Conservation (phyloP, 2,797 vertebrate species). For the Miichthys miiuy region DNA sequence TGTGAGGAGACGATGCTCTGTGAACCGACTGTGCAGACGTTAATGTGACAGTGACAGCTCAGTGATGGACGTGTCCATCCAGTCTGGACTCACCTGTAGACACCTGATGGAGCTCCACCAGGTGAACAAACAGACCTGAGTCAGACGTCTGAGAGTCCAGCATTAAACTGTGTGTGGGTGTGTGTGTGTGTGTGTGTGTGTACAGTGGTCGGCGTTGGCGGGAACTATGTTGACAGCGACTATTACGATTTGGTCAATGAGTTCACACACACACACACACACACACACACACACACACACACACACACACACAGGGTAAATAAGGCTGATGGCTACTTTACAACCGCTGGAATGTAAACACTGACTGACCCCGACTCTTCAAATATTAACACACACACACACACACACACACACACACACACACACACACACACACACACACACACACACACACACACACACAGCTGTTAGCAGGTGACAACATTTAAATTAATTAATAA, state of each 20-base stretch:
- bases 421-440: constrained; percentile 1
- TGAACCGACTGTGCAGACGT: no score
- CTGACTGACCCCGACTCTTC: constrained; percentile 34
- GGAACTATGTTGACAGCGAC: constrained; percentile 29
- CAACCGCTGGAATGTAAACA: constrained; percentile 47
- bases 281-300: constrained; percentile 4
- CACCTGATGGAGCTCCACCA: no score
- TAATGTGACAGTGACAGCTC: not conserved
- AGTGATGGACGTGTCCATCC: not conserved
- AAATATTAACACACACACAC: constrained; percentile 33
- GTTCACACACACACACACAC: constrained; percentile 10
- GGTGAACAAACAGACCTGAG: no score
- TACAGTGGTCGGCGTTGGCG: constrained; percentile 22
- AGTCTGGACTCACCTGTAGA: not conserved
- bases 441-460: not conserved
- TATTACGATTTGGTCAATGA: constrained; percentile 27
- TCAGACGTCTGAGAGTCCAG: not conserved
- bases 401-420: constrained; percentile 5
- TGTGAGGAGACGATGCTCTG: no score
- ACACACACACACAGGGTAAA: constrained; percentile 33
- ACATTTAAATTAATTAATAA: not conserved
- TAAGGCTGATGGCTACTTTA: constrained; percentile 34
- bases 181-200: constrained; percentile 2
- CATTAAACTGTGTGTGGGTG: not conserved
- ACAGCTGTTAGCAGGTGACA: not conserved